Percentiles rank a stretch among this genome's conserved stretches.
phyloP scores from a whole-genome alignment of 2,797 vertebrate species.

The Tenualosa ilisha region DNA sequence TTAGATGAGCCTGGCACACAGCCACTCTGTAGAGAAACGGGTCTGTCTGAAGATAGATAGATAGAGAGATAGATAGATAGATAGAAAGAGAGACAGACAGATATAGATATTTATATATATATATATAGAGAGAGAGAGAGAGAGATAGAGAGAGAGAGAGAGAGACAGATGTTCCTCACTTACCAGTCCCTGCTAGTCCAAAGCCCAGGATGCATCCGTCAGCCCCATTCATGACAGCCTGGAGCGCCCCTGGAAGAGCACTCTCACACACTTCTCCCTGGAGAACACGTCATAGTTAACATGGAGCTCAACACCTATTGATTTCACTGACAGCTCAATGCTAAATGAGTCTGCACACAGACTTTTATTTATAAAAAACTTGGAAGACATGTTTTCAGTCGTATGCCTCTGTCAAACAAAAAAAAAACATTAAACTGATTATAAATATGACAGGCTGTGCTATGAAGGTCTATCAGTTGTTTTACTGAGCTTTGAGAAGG shows the following conservation, averaged over 20 bases:
- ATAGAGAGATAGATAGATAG: neutral
- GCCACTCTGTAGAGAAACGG: slow-evolving; percentile 21
- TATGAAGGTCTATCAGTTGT: neutral
- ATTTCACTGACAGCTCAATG: neutral
- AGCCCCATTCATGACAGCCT: slow-evolving; percentile 92
- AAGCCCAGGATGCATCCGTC: slow-evolving; percentile 95
- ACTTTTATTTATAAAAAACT: neutral
- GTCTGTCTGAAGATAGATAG: neutral
- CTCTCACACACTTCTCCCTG: slow-evolving; percentile 85
- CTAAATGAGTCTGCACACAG: slow-evolving; percentile 7
- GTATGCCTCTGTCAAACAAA: neutral
- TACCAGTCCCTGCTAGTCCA: slow-evolving; percentile 90
- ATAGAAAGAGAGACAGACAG: neutral
- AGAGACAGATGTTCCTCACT: slow-evolving; percentile 62
- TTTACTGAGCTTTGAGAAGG: neutral
- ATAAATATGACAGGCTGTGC: no score
- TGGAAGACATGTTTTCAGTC: neutral
- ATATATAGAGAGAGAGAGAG: neutral
- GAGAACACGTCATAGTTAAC: slow-evolving; percentile 45
- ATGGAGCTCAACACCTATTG: neutral
- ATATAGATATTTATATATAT: neutral
- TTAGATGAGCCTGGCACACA: slow-evolving; percentile 11
- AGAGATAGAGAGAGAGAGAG: neutral
- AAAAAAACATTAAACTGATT: no score
- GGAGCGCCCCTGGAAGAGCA: slow-evolving; percentile 92